Percentiles rank a stretch among this genome's conserved stretches.
Evolutionary conservation across 2,113 vertebrate species (phyloP).

Genomic region (Hassar affinis): DNA sequence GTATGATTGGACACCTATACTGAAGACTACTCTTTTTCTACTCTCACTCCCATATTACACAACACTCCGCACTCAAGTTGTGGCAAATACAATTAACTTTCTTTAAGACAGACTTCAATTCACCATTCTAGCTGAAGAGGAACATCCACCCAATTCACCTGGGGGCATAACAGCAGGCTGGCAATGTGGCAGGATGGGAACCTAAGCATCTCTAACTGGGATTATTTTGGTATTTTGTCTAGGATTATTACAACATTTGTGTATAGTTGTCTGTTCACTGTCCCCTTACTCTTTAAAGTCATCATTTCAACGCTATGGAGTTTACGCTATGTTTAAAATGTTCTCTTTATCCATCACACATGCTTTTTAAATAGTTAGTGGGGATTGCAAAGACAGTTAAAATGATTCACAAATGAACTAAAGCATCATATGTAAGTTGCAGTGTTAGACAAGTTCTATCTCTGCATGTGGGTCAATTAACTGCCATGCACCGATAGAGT

Average conservation of each 20-base stretch:
- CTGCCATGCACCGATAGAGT: conserved; percentile 61
- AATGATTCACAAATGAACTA: conserved; percentile 3
- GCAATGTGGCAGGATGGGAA: conserved; percentile 49
- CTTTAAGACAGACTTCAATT: background rate
- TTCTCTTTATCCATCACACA: background rate
- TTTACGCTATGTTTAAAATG: background rate
- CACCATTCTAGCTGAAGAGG: background rate
- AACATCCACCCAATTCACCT: background rate
- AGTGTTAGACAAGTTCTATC: conserved; percentile 53
- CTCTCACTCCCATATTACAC: background rate
- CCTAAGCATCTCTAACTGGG: background rate
- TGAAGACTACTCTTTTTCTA: background rate
- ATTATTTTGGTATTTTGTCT: conserved; percentile 17
- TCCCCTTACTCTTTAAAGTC: background rate
- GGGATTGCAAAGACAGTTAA: conserved; percentile 10
- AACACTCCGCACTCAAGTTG: background rate
- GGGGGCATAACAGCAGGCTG: conserved; percentile 73
- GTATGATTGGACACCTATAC: background rate
- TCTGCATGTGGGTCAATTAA: conserved; percentile 64
- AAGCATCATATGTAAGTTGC: conserved; percentile 9
- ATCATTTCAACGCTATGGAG: background rate
- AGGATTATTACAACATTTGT: background rate
- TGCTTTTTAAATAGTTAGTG: conserved; percentile 10
- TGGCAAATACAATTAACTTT: background rate
- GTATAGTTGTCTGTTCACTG: background rate